Conservation (phyloP, 1,140 invertebrate genomes). For the Drosophila lacertosa region DNA sequence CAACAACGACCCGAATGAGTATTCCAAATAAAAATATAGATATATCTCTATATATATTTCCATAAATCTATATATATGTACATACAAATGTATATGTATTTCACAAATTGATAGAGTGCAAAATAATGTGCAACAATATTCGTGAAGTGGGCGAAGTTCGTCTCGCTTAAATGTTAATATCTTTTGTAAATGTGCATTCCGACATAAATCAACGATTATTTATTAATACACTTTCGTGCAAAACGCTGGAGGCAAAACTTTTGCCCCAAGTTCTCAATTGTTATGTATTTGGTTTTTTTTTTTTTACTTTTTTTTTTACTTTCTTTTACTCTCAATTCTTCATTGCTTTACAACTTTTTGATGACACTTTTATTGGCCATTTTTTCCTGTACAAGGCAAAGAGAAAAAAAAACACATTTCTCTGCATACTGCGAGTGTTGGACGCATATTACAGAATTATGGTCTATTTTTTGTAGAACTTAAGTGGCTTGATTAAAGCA, state of each 20-base stretch:
- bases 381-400: conserved; percentile 44
- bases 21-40: conserved; percentile 37
- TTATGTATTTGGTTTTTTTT: conserved; percentile 37
- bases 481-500: conserved; percentile 37
- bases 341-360: conserved; percentile 82
- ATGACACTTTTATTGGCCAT: conserved; percentile 79
- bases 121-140: conserved; percentile 78
- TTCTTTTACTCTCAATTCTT: conserved; percentile 66
- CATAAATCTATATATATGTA: not conserved
- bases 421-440: conserved; percentile 15
- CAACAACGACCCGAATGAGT: conserved; percentile 55
- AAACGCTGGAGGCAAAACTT: conserved; percentile 66
- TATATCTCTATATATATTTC: not conserved
- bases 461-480: conserved; percentile 38
- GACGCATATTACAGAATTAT: conserved; percentile 37
- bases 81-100: conserved; percentile 20
- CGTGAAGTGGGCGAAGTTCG: conserved; percentile 19
- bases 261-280: conserved; percentile 46
- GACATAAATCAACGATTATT: conserved; percentile 46
- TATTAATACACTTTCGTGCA: conserved; percentile 52
- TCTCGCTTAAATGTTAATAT: conserved; percentile 52
- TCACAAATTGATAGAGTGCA: conserved; percentile 53
- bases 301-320: conserved; percentile 44
- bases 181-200: conserved; percentile 54
- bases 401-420: conserved; percentile 33